These are phyloP conservation scores for Columba livia DNA, from an alignment of 2,113 vertebrate species.

Conservation along the genomic window DNA sequence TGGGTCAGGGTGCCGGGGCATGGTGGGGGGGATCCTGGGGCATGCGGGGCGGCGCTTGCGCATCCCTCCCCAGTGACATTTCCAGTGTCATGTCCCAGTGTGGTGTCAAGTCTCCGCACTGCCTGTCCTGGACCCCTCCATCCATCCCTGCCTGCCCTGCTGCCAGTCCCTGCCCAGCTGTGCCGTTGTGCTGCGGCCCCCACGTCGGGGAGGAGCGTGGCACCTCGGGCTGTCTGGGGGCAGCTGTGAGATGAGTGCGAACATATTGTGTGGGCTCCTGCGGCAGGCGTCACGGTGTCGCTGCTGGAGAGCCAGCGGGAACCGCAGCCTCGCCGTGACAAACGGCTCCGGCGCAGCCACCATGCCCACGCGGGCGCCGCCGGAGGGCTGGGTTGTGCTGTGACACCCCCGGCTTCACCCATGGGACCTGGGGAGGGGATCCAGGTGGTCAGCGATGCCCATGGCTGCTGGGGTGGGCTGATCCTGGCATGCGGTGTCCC, in stretches of 20 bases:
- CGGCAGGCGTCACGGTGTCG: neutral
- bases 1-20: rapidly evolving
- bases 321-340: neutral
- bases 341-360: neutral
- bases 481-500: rapidly evolving
- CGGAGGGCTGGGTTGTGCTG: neutral
- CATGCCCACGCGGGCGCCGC: slow-evolving; percentile 8
- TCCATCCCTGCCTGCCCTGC: neutral
- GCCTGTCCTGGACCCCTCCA: neutral
- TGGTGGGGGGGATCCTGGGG: too few relatives aligned
- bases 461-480: rapidly evolving
- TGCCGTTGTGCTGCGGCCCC: neutral
- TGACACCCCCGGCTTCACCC: neutral
- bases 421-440: rapidly evolving
- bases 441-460: rapidly evolving
- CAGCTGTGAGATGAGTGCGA: slow-evolving; percentile 10
- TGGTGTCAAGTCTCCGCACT: neutral
- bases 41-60: rapidly evolving
- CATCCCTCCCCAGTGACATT: neutral
- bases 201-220: neutral
- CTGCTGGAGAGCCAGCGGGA: slow-evolving; percentile 3
- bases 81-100: neutral
- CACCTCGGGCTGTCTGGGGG: slow-evolving; percentile 41
- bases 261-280: slow-evolving; percentile 9
- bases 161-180: neutral